Base-by-base conservation (phyloP, 2,113 vertebrate species). In the Todiramphus saurophagus region DNA sequence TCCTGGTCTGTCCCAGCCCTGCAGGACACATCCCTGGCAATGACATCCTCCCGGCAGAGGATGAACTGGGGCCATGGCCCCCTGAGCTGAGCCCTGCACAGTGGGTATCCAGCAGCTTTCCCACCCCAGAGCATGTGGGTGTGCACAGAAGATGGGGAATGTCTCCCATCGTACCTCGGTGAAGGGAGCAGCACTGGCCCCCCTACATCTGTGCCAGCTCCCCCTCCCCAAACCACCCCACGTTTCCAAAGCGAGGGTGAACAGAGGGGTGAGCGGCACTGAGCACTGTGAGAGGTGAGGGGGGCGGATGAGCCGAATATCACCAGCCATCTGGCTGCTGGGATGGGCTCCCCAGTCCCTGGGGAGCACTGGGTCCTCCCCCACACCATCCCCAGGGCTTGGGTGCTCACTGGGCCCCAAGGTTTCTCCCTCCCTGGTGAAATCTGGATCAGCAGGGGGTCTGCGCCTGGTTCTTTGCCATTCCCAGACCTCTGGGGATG, bases 161-260 rank as follows among this genome's bases (percentile, higher is more conserved):
- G 8, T 51, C 10, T 31, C n/a, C 24, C 37, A n/a, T 48, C 66
- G 39, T 41, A 15, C 18, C 14, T 9, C 0, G 0, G 13, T 5
- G 53, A 6, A 30, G 67, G 37, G 80, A 64, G 44, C 39, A 7
- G 14, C 2, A 6, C 23, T 43, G 51, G 25, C 31, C 23, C 23
- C n/a, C 12, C 15, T 5, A 9, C 10, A 37, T 20, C 25, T 16
- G 3, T 11, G 5, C 1, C 44, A 10, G 21, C 39, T 74, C 39
- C 50, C 27, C 3, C 3, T 43, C 7, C 39, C 53, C 63, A 72
- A 15, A 51, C 21, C 17, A 3, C 24, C 41, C 44, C 50, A 15
- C 9, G 41, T 88, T 88, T 88, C 64, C 63, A 72, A 67, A 77
- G 30, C 70, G 31, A 21, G 39, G 1, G 4, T 3, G 31, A 2